Evolutionary conservation across 2,113 vertebrate species (phyloP).

Genomic region (Perca fluviatilis): DNA sequence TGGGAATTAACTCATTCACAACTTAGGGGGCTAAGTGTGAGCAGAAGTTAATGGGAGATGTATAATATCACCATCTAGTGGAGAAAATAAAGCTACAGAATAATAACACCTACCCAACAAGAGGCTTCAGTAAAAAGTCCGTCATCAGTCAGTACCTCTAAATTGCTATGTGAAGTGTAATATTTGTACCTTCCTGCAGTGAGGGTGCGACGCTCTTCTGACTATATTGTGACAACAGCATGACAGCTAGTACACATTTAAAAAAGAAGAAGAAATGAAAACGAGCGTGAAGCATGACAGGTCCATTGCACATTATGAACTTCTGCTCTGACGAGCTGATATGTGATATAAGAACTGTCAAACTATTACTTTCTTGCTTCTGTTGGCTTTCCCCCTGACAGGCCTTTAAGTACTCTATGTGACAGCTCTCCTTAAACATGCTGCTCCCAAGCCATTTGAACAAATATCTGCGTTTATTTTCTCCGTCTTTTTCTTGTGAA

Average conservation of each 20-base stretch:
- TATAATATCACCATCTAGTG: constrained; percentile 64
- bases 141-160: not conserved
- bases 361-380: not conserved
- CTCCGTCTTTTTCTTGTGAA: too few species aligned
- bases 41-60: not conserved
- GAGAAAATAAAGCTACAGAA: constrained; percentile 3
- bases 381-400: constrained; percentile 5
- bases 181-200: not conserved
- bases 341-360: constrained; percentile 2
- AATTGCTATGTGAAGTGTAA: not conserved
- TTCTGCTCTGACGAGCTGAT: not conserved
- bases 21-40: constrained; percentile 23
- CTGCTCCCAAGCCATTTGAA: not conserved
- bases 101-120: not conserved
- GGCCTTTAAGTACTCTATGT: not conserved
- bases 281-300: not conserved
- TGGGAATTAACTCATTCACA: constrained; percentile 51
- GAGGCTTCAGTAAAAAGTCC: not conserved
- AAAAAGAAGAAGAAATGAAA: not conserved
- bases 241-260: not conserved
- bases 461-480: not conserved
- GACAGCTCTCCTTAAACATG: not conserved
- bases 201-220: not conserved
- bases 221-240: not conserved
- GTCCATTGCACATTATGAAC: constrained; percentile 4